These are phyloP conservation scores for Melanogrammus aeglefinus DNA, from an alignment of 2,797 vertebrate species.

Conservation along the genomic window DNA sequence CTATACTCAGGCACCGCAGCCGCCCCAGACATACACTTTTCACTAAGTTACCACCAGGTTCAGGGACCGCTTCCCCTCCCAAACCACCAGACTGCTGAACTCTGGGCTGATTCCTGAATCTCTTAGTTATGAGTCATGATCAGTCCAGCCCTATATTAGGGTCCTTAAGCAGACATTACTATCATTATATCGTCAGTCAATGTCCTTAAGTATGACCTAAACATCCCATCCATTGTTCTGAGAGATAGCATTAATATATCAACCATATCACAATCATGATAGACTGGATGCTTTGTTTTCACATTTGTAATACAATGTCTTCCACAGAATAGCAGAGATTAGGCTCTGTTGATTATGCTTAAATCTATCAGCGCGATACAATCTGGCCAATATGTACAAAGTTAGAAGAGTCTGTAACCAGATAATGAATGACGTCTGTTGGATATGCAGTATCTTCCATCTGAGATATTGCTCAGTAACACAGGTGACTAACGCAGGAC, in stretches of 20 bases:
- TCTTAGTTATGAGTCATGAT: too few species aligned
- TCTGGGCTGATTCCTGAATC: too few species aligned
- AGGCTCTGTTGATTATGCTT: not conserved
- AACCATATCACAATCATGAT: not conserved
- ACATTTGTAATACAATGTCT: not conserved
- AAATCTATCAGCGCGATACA: not conserved
- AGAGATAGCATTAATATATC: not conserved
- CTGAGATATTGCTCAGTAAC: not conserved
- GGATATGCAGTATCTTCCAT: not conserved
- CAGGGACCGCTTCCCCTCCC: too few species aligned
- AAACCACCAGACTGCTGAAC: too few species aligned
- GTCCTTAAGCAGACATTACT: not conserved
- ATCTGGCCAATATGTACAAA: not conserved
- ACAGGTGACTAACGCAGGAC: not conserved
- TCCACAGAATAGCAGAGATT: not conserved
- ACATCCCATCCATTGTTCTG: not conserved
- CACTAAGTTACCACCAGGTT: too few species aligned
- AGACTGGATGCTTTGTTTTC: not conserved
- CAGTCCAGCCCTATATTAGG: too few species aligned
- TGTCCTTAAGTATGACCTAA: not conserved
- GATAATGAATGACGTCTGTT: not conserved
- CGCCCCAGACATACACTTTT: too few species aligned
- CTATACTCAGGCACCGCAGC: too few species aligned
- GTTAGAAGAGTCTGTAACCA: not conserved
- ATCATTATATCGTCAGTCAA: not conserved